These are phyloP conservation scores for Polypedilum vanderplanki DNA, from an alignment of 1,140 invertebrate genomes.

Conservation along the genomic window DNA sequence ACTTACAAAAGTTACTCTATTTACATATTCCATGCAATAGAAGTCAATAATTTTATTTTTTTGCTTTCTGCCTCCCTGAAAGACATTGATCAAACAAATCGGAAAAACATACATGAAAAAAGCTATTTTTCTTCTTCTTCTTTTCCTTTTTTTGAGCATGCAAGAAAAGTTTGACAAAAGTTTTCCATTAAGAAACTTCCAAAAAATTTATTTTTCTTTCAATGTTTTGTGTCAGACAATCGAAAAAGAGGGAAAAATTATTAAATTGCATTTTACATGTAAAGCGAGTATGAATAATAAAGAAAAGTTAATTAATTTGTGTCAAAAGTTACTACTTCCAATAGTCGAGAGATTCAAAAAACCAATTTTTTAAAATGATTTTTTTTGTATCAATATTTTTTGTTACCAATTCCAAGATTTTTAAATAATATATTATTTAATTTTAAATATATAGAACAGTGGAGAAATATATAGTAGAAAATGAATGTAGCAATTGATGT, in stretches of 20 bases:
- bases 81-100: conserved; percentile 15
- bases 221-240: too few species aligned
- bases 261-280: too few species aligned
- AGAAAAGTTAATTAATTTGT: too few species aligned
- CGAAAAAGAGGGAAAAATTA: too few species aligned
- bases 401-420: conserved; percentile 19
- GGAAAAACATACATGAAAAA: background rate
- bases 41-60: background rate
- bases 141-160: background rate
- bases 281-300: too few species aligned
- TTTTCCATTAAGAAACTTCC: background rate
- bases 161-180: too few species aligned
- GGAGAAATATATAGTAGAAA: too few species aligned
- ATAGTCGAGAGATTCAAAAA: conserved; percentile 13
- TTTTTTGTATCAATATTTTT: too few species aligned
- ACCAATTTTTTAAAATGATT: too few species aligned
- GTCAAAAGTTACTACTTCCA: background rate
- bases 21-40: background rate
- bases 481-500: too few species aligned
- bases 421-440: too few species aligned
- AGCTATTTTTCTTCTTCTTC: background rate
- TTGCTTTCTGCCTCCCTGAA: background rate
- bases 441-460: too few species aligned
- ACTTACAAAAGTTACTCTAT: background rate
- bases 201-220: background rate